Percentiles rank a stretch among this genome's conserved stretches.
These are phyloP conservation scores for Phodopus roborovskii DNA, from an alignment of 2,113 vertebrate species.

Conservation along the genomic window DNA sequence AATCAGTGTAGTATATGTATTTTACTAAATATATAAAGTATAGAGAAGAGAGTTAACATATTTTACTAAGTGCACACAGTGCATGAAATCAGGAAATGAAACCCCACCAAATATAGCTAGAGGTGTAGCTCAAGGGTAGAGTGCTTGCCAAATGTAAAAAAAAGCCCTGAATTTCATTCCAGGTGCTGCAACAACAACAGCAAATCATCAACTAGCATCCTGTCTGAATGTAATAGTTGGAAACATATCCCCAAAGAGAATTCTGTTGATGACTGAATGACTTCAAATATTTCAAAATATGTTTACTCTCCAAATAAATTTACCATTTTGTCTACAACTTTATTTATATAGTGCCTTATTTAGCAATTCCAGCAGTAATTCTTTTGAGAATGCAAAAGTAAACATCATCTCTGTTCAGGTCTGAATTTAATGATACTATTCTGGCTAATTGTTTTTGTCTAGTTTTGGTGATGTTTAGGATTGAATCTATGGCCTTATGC, in stretches of 20 bases:
- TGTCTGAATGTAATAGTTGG: constrained; percentile 48
- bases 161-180: background rate
- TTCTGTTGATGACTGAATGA: constrained; percentile 37
- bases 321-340: constrained; percentile 50
- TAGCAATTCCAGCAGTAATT: constrained; percentile 55
- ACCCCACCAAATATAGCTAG: background rate
- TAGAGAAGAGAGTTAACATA: background rate
- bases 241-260: constrained; percentile 11
- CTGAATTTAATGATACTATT: constrained; percentile 58
- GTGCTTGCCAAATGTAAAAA: background rate
- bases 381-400: constrained; percentile 47
- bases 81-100: constrained; percentile 47
- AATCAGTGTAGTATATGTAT: constrained; percentile 38
- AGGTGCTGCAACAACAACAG: background rate
- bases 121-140: background rate
- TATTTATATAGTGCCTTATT: constrained; percentile 53
- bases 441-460: background rate
- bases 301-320: constrained; percentile 58
- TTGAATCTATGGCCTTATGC: background rate
- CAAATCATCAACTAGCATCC: background rate
- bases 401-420: constrained; percentile 42
- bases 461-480: background rate
- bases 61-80: background rate
- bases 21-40: constrained; percentile 35
- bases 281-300: constrained; percentile 59